Conservation (phyloP, 2,797 vertebrate genomes). For the Prionace glauca region DNA sequence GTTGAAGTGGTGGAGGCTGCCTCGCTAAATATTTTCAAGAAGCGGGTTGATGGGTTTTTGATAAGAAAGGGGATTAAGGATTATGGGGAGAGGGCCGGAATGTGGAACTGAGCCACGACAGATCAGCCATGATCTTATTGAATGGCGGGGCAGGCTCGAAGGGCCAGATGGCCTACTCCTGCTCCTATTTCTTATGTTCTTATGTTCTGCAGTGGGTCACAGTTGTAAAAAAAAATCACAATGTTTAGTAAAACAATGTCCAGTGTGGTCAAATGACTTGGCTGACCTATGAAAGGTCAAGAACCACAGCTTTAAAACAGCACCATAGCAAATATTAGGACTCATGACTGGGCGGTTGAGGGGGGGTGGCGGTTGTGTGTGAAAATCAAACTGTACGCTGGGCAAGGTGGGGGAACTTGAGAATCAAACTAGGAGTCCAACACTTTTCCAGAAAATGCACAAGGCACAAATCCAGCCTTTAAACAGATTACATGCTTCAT, state of each 20-base stretch:
- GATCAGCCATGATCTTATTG: too few species aligned
- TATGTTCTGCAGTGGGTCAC: neutral
- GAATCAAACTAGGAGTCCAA: neutral
- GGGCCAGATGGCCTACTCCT: too few species aligned
- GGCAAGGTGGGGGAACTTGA: neutral
- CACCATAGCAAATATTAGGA: neutral
- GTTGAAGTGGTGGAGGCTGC: too few species aligned
- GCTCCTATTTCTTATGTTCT: too few species aligned
- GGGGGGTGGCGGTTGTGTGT: neutral
- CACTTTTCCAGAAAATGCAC: neutral
- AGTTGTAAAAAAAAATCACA: neutral
- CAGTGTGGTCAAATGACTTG: neutral
- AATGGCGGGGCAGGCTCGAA: too few species aligned
- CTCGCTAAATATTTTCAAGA: too few species aligned
- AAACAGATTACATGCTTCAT: constrained; percentile 12
- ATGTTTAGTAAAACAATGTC: neutral
- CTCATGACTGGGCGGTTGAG: neutral
- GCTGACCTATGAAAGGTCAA: neutral
- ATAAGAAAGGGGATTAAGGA: too few species aligned
- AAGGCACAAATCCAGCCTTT: neutral
- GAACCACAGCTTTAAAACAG: neutral
- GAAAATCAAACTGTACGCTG: neutral
- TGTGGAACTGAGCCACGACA: too few species aligned
- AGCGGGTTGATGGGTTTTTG: too few species aligned
- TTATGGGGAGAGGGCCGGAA: too few species aligned